A percentile compares a stretch with the other conserved stretches of the same genome.
Conservation (phyloP, 2,797 vertebrate species). For the Acanthurus tractus region DNA sequence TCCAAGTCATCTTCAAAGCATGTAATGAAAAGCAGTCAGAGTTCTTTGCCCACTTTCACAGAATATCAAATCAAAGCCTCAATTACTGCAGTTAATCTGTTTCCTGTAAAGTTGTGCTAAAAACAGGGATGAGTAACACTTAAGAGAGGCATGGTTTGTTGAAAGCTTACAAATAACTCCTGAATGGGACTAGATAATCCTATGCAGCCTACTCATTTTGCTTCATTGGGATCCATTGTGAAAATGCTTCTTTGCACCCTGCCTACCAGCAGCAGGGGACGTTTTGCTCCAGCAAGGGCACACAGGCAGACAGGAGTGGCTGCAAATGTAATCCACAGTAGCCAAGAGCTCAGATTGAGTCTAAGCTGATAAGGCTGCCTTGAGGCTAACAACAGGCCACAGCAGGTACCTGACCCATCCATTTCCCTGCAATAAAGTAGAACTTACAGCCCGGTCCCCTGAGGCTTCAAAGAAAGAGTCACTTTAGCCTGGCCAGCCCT, state of each 20-base stretch:
- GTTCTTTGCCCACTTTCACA: constrained; percentile 65
- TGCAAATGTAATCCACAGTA: constrained; percentile 76
- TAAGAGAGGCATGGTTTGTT: constrained; percentile 57
- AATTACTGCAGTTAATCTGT: constrained; percentile 70
- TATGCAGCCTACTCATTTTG: constrained; percentile 59
- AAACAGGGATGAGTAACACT: constrained; percentile 60
- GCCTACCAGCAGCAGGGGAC: constrained; percentile 55
- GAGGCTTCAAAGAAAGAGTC: constrained; percentile 79
- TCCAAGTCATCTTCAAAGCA: constrained; percentile 66
- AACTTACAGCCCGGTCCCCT: constrained; percentile 67
- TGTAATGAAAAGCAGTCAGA: constrained; percentile 45
- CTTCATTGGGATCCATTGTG: constrained; percentile 64
- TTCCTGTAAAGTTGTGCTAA: constrained; percentile 64
- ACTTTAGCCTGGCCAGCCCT: constrained; percentile 38
- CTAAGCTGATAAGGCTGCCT: constrained; percentile 76
- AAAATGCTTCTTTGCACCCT: constrained; percentile 43
- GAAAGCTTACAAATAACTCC: constrained; percentile 65
- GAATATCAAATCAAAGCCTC: constrained; percentile 68
- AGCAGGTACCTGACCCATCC: constrained; percentile 81
- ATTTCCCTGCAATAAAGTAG: constrained; percentile 84
- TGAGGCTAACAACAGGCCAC: constrained; percentile 80
- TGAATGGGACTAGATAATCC: constrained; percentile 72
- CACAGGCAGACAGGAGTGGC: constrained; percentile 55
- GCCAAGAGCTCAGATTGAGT: constrained; percentile 64
- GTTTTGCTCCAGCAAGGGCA: constrained; percentile 47